These are phyloP conservation scores for Eretmochelys imbricata DNA, from an alignment of 2,113 vertebrate species.

Conservation along the genomic window DNA sequence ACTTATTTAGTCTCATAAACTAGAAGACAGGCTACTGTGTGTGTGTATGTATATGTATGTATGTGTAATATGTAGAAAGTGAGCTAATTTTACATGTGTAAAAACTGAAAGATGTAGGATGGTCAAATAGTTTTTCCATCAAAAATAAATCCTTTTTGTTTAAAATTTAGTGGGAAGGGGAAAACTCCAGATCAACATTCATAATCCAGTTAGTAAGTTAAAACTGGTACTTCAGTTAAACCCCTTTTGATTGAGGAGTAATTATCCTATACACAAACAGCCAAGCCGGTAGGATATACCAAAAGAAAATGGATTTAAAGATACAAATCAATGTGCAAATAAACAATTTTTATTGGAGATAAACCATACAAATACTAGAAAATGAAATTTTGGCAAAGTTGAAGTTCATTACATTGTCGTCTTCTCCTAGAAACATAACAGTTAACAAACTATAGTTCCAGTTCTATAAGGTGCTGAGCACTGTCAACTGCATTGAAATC, in stretches of 20 bases:
- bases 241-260: slow-evolving; percentile 58
- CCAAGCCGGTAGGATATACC: slow-evolving; percentile 38
- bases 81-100: not conserved
- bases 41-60: not conserved
- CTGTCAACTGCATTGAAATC: not conserved
- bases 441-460: not conserved
- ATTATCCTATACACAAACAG: slow-evolving; percentile 69
- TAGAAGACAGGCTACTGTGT: not conserved
- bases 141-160: slow-evolving; percentile 50
- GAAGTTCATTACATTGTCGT: not conserved
- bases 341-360: not conserved
- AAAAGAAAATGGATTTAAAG: slow-evolving; percentile 19
- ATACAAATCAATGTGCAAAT: not conserved
- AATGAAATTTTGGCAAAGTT: not conserved
- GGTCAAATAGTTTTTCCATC: slow-evolving; percentile 32
- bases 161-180: slow-evolving; percentile 42
- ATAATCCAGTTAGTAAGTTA: slow-evolving; percentile 76
- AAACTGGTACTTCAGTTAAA: slow-evolving; percentile 68
- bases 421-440: not conserved
- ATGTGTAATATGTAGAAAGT: not conserved
- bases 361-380: slow-evolving; percentile 10
- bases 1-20: not conserved
- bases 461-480: accelerated
- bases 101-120: slow-evolving; percentile 36
- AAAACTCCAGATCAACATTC: slow-evolving; percentile 30